phyloP scores from a whole-genome alignment of 2,113 vertebrate genomes.

The Atherinomorus stipes region DNA sequence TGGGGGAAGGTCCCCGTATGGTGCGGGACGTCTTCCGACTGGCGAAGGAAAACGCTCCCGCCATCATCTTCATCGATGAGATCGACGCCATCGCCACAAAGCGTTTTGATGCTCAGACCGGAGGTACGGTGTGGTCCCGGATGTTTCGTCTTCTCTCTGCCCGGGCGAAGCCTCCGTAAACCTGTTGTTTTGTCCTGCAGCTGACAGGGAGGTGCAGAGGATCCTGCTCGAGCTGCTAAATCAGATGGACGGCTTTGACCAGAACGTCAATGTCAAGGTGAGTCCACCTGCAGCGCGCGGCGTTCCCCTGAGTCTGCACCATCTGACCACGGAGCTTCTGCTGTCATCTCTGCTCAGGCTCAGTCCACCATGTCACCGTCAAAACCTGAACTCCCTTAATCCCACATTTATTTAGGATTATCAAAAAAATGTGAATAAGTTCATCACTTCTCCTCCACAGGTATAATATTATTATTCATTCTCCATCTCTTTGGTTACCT shows the following conservation, averaged over 20 bases:
- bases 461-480: no score
- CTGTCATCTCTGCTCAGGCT: no score
- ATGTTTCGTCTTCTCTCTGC: background rate
- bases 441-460: no score
- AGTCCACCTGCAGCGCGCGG: background rate
- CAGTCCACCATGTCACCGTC: no score
- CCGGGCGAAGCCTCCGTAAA: no score
- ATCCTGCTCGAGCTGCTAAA: slow-evolving; percentile 95
- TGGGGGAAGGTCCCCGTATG: slow-evolving; percentile 95
- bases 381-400: no score
- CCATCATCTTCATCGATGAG: slow-evolving; percentile 98
- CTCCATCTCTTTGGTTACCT: no score
- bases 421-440: no score
- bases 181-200: slow-evolving; percentile 68
- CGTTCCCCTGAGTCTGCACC: no score
- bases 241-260: slow-evolving; percentile 97
- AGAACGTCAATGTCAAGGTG: slow-evolving; percentile 96
- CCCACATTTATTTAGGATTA: no score
- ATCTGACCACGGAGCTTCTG: no score
- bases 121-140: slow-evolving; percentile 78
- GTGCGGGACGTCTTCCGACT: slow-evolving; percentile 95
- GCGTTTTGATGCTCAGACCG: slow-evolving; percentile 96
- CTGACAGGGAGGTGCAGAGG: slow-evolving; percentile 93
- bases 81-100: slow-evolving; percentile 97
- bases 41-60: slow-evolving; percentile 96